These are phyloP conservation scores for Rhagoletis pomonella DNA, from an alignment of 1,140 invertebrate genomes.

Conservation along the genomic window DNA sequence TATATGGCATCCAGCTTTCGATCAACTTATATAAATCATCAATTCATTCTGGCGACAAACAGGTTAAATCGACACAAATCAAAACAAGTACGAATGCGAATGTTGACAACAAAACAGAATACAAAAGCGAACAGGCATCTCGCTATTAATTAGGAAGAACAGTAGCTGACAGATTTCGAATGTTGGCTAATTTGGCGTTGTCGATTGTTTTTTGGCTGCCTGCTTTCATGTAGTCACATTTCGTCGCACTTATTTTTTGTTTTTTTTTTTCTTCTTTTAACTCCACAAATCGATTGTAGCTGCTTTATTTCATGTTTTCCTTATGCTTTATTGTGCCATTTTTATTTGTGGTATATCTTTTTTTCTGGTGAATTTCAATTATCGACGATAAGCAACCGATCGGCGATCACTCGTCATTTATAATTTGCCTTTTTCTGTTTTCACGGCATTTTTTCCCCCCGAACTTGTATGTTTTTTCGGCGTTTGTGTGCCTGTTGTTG, in stretches of 20 bases:
- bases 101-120: constrained; percentile 40
- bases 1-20: neutral
- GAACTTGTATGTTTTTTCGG: neutral
- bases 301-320: neutral
- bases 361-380: constrained; percentile 40
- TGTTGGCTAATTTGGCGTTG: constrained; percentile 71
- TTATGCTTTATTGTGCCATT: constrained; percentile 26
- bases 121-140: constrained; percentile 65
- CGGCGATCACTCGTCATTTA: constrained; percentile 49
- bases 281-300: neutral
- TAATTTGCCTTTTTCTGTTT: constrained; percentile 52
- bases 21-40: neutral
- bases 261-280: no score
- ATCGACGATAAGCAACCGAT: constrained; percentile 52
- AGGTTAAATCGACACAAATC: neutral
- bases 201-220: constrained; percentile 13
- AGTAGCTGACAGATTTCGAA: constrained; percentile 74
- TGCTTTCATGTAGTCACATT: neutral
- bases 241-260: constrained; percentile 10
- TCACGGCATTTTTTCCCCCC: constrained; percentile 40
- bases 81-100: constrained; percentile 8
- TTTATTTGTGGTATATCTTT: neutral
- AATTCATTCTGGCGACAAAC: constrained; percentile 1
- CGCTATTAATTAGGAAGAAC: constrained; percentile 74
- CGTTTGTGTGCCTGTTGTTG: neutral